phyloP scores from a whole-genome alignment of 2,888 invertebrate genomes.

The Pocota personata region DNA sequence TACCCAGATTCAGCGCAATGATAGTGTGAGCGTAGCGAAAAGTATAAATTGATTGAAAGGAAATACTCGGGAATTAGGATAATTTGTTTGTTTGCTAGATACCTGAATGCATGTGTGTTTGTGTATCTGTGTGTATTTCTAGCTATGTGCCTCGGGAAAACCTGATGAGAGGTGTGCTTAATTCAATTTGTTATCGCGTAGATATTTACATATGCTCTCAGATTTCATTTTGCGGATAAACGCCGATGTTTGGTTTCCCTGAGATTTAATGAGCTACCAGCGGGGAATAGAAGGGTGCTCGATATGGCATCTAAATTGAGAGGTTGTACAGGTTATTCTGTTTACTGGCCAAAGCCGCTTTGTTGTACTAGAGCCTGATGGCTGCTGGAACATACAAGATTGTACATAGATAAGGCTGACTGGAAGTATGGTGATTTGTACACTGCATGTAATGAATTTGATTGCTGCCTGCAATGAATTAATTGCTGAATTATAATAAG shows the following conservation, averaged over 20 bases:
- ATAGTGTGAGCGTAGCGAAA: conserved; percentile 33
- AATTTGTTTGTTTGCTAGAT: conserved; percentile 60
- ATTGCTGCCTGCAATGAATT: conserved; percentile 32
- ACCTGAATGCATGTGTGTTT: neutral
- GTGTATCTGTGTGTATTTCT: neutral
- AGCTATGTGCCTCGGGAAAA: conserved; percentile 45
- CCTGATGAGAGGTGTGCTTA: conserved; percentile 66
- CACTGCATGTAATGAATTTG: conserved; percentile 37
- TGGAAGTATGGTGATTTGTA: conserved; percentile 32
- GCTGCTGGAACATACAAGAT: conserved; percentile 37
- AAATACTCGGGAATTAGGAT: conserved; percentile 68
- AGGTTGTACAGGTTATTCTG: conserved; percentile 34
- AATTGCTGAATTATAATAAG: conserved; percentile 39
- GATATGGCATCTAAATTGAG: conserved; percentile 57
- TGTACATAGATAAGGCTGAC: conserved; percentile 14
- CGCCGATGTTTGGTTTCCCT: conserved; percentile 37
- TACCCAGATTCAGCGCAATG: conserved; percentile 17
- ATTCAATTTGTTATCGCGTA: conserved; percentile 65
- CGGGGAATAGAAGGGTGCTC: conserved; percentile 2
- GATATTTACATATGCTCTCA: conserved; percentile 55
- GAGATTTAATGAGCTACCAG: conserved; percentile 45
- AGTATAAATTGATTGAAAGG: conserved; percentile 61
- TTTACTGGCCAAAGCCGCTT: conserved; percentile 32
- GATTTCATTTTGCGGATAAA: conserved; percentile 56
- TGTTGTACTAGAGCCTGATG: neutral